A percentile compares a stretch with the other conserved stretches of the same genome.
Conservation (phyloP, 2,113 vertebrate genomes). For the Lophius piscatorius region DNA sequence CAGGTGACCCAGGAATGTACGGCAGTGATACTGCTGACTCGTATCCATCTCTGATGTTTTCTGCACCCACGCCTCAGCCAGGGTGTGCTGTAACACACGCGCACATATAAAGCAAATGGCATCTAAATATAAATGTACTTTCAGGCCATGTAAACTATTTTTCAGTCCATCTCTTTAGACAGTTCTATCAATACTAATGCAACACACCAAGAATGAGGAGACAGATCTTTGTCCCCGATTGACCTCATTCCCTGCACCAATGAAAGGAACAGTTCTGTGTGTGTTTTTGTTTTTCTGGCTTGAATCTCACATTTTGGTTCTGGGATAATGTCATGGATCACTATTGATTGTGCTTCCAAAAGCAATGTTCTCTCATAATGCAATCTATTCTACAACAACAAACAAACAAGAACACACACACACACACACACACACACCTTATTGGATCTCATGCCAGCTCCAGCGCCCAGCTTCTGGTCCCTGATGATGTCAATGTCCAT, state of each 20-base stretch:
- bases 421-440: slow-evolving; percentile 79
- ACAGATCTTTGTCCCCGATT: neutral
- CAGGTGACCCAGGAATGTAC: slow-evolving; percentile 93
- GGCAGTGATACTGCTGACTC: slow-evolving; percentile 93
- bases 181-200: slow-evolving; percentile 19
- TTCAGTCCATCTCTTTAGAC: slow-evolving; percentile 1
- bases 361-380: slow-evolving; percentile 50
- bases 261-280: slow-evolving; percentile 23
- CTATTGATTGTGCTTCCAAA: slow-evolving; percentile 59
- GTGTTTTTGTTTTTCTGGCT: slow-evolving; percentile 22
- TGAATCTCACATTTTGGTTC: slow-evolving; percentile 35
- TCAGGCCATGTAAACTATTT: neutral
- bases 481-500: slow-evolving; percentile 87
- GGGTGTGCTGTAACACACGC: slow-evolving; percentile 85
- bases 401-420: slow-evolving; percentile 1
- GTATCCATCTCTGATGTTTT: slow-evolving; percentile 95
- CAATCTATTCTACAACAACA: slow-evolving; percentile 46
- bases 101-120: slow-evolving; percentile 28
- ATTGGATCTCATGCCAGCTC: slow-evolving; percentile 89
- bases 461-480: slow-evolving; percentile 84
- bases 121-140: slow-evolving; percentile 13
- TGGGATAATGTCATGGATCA: slow-evolving; percentile 54
- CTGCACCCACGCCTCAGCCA: slow-evolving; percentile 96
- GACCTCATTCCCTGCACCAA: slow-evolving; percentile 3
- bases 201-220: slow-evolving; percentile 18